These are phyloP conservation scores for Clarias magur DNA, from an alignment of 2,113 vertebrate genomes.

Conservation along the genomic window DNA sequence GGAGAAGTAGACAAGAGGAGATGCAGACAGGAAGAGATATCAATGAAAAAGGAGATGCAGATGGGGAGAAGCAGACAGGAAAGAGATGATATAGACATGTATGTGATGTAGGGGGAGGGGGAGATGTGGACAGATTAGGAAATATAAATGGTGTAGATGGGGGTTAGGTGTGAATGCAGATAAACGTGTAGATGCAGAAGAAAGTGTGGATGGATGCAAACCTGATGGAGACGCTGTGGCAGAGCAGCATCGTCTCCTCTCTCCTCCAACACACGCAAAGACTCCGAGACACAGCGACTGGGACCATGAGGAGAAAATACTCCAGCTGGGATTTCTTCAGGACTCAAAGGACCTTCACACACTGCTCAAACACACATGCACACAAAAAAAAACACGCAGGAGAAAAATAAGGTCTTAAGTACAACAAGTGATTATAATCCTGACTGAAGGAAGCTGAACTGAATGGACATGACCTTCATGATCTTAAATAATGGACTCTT, in stretches of 20 bases:
- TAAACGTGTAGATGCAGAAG: not conserved
- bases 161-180: not conserved
- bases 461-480: not conserved
- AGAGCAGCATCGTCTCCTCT: slow-evolving; percentile 67
- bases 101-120: not conserved
- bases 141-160: not conserved
- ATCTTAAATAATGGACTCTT: not conserved
- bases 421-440: not conserved
- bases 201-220: slow-evolving; percentile 37
- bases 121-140: not conserved
- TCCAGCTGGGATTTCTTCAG: slow-evolving; percentile 11
- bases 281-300: slow-evolving; percentile 36
- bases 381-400: not conserved
- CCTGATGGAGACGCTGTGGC: slow-evolving; percentile 74
- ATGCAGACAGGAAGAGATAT: not conserved
- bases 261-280: slow-evolving; percentile 63
- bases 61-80: slow-evolving; percentile 45
- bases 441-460: not conserved
- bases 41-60: not conserved
- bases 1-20: not conserved
- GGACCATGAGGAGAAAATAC: slow-evolving; percentile 39
- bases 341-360: slow-evolving; percentile 44
- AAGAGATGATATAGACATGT: too few species aligned
- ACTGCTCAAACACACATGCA: slow-evolving; percentile 15
- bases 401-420: not conserved